These are phyloP conservation scores for Carposina sasakii DNA, from an alignment of 1,140 invertebrate species.

Conservation along the genomic window DNA sequence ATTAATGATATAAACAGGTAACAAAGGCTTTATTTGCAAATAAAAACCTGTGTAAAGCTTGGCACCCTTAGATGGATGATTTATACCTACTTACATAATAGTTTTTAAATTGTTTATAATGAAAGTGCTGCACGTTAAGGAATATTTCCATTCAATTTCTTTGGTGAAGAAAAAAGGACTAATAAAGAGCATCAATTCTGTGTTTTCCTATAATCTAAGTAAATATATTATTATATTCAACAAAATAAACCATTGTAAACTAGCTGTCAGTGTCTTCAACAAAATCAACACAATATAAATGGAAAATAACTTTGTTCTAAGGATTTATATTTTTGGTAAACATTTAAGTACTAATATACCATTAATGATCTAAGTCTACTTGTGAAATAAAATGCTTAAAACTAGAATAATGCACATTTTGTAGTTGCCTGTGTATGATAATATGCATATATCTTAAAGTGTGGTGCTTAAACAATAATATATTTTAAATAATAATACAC, in stretches of 20 bases:
- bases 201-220: constrained; percentile 9
- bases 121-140: too few relatives aligned
- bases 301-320: constrained; percentile 55
- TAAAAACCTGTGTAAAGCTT: too few relatives aligned
- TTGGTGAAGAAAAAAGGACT: constrained; percentile 24
- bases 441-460: too few relatives aligned
- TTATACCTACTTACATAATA: too few relatives aligned
- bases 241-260: constrained; percentile 43
- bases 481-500: constrained; percentile 29
- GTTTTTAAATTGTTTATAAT: too few relatives aligned
- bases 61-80: too few relatives aligned
- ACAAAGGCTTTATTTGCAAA: too few relatives aligned
- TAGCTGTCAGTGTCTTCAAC: constrained; percentile 35
- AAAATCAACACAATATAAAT: constrained; percentile 46
- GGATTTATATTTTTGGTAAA: constrained; percentile 57
- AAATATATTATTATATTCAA: constrained; percentile 44
- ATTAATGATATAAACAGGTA: too few relatives aligned
- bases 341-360: constrained; percentile 65
- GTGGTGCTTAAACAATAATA: constrained; percentile 11
- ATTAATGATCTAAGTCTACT: constrained; percentile 44
- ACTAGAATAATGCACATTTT: constrained; percentile 3
- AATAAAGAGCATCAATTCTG: not conserved
- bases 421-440: too few relatives aligned
- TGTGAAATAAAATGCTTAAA: constrained; percentile 44
- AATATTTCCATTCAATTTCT: too few relatives aligned